Evolutionary conservation across 2,797 vertebrate genomes (phyloP).

Genomic region (Coregonus suidteri): DNA sequence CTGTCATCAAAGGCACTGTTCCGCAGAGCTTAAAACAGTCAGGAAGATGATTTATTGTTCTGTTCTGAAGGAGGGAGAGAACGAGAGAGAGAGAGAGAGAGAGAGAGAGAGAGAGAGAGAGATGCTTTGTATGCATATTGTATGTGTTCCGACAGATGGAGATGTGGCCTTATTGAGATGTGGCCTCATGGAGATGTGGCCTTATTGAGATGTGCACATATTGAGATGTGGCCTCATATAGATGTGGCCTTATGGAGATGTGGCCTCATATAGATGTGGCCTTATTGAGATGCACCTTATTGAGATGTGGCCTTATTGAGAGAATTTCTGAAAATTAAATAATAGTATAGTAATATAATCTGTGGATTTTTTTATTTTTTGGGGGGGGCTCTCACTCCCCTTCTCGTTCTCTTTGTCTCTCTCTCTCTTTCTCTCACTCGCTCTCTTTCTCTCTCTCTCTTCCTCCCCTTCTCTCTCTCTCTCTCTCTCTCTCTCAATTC

Average conservation of each 20-base stretch:
- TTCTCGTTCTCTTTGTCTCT: neutral
- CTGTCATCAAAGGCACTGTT: constrained; percentile 55
- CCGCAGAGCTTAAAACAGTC: constrained; percentile 64
- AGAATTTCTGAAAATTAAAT: too few species aligned
- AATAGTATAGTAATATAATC: too few species aligned
- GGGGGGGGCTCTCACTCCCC: constrained; percentile 19
- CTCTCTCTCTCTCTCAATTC: neutral
- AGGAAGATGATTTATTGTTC: constrained; percentile 64
- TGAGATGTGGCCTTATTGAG: too few species aligned
- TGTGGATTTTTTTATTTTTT: neutral
- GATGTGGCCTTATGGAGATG: too few species aligned
- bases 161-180: neutral
- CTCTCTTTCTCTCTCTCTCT: too few species aligned
- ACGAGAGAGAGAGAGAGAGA: constrained; percentile 16
- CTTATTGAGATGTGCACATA: too few species aligned
- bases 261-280: too few species aligned
- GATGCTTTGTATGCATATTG: constrained; percentile 53
- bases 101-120: neutral
- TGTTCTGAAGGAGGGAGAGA: constrained; percentile 42
- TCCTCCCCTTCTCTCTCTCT: neutral
- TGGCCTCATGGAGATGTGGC: too few species aligned
- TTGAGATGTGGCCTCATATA: too few species aligned
- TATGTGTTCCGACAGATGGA: constrained; percentile 51
- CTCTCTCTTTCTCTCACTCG: too few species aligned
- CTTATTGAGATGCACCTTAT: too few species aligned